phyloP scores from a whole-genome alignment of 2,113 vertebrate species.

The Sylvietta virens region DNA sequence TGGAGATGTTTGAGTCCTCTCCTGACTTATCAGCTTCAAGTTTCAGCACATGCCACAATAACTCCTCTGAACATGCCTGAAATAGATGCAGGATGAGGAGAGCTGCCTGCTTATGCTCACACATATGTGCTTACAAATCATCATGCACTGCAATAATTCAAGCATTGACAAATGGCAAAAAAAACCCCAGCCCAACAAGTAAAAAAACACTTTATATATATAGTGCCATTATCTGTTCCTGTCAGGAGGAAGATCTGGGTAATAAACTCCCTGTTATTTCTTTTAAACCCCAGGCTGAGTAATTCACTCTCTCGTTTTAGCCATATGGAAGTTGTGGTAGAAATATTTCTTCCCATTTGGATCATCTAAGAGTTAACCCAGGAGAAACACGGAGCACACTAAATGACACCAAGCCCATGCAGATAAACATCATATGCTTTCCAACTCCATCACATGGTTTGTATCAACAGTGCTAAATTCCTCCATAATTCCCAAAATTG shows the following conservation, averaged over 20 bases:
- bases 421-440: conserved; percentile 51
- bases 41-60: background rate
- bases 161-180: background rate
- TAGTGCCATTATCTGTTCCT: background rate
- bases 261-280: background rate
- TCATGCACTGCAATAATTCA: background rate
- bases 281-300: background rate
- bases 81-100: background rate
- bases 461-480: conserved; percentile 66
- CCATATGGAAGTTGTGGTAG: background rate
- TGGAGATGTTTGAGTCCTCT: background rate
- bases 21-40: background rate
- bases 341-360: background rate
- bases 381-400: background rate
- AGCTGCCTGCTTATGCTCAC: background rate
- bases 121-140: background rate
- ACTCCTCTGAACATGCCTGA: background rate
- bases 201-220: background rate
- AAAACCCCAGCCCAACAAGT: background rate
- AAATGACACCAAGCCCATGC: conserved; percentile 7
- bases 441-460: conserved; percentile 67
- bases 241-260: background rate
- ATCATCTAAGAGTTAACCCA: conserved; percentile 48
- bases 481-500: conserved; percentile 52
- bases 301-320: background rate